Base-by-base conservation (phyloP, 2,113 vertebrate species). In the Pseudois nayaur region DNA sequence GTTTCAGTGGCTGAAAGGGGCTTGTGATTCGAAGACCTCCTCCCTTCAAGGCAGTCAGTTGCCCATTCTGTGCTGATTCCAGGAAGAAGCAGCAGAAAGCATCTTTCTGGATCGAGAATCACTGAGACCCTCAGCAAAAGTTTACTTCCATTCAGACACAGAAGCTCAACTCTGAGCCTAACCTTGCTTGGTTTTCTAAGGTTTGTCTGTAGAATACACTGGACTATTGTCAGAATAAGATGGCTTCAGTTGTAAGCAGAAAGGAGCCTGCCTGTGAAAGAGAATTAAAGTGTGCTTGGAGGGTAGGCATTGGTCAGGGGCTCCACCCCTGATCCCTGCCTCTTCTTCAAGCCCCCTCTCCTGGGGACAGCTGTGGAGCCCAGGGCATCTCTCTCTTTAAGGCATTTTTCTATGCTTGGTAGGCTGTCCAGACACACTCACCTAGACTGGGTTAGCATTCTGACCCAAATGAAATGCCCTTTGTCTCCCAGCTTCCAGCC, bases 401-500 rank as follows among this genome's bases (percentile, higher is more conserved):
- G 85, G n/a, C 1, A 40, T 78, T 55, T 50, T 50, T 85, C 55
- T 17, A 0, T 31, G 64, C 54, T 48, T n/a, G 14, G 14, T 8
- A 57, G 27, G 16, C 89, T 91, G 82, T 90, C 85, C 43, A 81
- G 59, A 74, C 89, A 33, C 0, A 29, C 50, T 95, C 17, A 33
- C 31, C 43, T 91, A 55, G 89, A 94, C 50, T n/a, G 55, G 19
- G 5, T 67, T 96, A 50, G 29, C 76, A 7, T 54, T 90, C 43
- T 94, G 57, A 89, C 52, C 74, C 0, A 3, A 94, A 59, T 25
- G 76, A 84, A 91, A 92, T 64, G 89, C 6, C 64, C 48, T 54
- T 85, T 88, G 74, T 91, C 87, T 82, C 59, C 94, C 43, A 91
- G 54, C 67, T 40, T 85, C 60, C 21, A 91, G 81, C 93, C 91